phyloP scores from a whole-genome alignment of 2,888 invertebrate genomes.

The Polydrusus pterygomalis region DNA sequence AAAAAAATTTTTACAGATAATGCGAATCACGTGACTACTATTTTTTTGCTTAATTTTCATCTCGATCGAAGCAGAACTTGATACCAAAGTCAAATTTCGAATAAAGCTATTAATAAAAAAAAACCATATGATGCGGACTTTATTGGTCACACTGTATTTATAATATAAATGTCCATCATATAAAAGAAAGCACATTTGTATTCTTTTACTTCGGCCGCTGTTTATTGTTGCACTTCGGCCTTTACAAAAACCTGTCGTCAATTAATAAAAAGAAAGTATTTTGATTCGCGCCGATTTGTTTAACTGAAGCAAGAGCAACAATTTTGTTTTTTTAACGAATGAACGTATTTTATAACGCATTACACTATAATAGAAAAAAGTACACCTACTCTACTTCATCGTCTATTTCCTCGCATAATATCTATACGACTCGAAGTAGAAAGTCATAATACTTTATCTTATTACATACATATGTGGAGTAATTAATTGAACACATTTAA shows the following conservation, averaged over 20 bases:
- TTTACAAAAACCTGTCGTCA: not conserved
- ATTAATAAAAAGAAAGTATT: constrained; percentile 2
- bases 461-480: not conserved
- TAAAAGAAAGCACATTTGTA: no score
- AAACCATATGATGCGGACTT: not conserved
- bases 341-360: not conserved
- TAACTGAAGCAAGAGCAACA: not conserved
- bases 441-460: constrained; percentile 34
- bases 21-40: no score
- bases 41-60: no score
- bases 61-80: no score
- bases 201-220: no score
- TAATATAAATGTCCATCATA: no score
- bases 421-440: constrained; percentile 11
- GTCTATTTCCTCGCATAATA: constrained; percentile 20
- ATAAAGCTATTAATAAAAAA: no score
- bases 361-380: not conserved
- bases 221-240: not conserved
- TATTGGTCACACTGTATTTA: no score
- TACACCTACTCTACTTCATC: not conserved
- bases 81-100: no score
- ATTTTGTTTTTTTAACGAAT: not conserved
- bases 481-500: not conserved
- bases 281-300: not conserved
- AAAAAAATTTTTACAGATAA: no score